These are phyloP conservation scores for Pachyuromys duprasi DNA, from an alignment of 2,797 vertebrate genomes.

Conservation along the genomic window DNA sequence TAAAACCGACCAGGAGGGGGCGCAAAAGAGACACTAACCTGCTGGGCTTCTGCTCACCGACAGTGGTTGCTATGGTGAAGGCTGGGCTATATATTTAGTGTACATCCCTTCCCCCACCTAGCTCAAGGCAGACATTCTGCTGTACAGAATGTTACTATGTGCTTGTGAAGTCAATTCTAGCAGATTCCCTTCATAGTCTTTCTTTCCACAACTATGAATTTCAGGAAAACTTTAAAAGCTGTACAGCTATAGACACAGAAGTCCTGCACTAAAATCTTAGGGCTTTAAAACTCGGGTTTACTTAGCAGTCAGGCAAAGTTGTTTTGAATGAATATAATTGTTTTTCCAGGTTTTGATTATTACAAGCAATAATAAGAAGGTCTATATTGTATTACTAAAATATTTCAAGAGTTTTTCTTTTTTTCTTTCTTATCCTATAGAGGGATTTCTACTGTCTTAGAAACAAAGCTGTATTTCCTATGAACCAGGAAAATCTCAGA, in stretches of 20 bases:
- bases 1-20: slow-evolving; percentile 74
- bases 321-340: slow-evolving; percentile 43
- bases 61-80: neutral
- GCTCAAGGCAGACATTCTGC: neutral
- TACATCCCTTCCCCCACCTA: neutral
- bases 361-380: neutral
- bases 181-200: neutral
- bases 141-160: neutral
- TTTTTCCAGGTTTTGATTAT: neutral
- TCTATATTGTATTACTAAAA: neutral
- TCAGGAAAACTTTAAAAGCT: neutral
- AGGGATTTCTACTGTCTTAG: slow-evolving; percentile 8
- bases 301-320: neutral
- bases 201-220: neutral
- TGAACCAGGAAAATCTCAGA: slow-evolving; percentile 25
- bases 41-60: neutral
- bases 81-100: neutral
- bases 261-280: slow-evolving; percentile 35
- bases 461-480: slow-evolving; percentile 24
- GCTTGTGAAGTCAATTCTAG: neutral
- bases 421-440: neutral
- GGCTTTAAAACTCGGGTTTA: neutral
- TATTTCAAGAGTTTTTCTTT: slow-evolving; percentile 27
- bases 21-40: slow-evolving; percentile 68
- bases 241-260: neutral